Conservation (phyloP, 2,113 vertebrate genomes). For the Dromaius novaehollandiae region DNA sequence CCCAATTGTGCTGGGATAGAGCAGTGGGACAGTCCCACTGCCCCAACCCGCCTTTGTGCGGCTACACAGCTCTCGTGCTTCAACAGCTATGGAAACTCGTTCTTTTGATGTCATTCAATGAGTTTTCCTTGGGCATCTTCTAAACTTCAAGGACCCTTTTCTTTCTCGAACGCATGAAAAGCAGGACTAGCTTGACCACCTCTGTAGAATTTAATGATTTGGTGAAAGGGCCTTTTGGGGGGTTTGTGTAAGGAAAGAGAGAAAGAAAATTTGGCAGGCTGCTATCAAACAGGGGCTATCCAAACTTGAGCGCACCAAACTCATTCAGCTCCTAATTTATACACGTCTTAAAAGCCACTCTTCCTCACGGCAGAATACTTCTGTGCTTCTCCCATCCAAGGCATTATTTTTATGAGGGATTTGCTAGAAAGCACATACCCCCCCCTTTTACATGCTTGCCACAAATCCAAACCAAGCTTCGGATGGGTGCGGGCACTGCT, state of each 20-base stretch:
- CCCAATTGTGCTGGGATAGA: constrained; percentile 87
- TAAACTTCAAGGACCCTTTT: constrained; percentile 87
- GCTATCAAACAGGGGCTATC: constrained; percentile 29
- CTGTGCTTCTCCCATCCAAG: neutral
- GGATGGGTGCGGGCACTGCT: neutral
- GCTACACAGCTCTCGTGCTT: constrained; percentile 84
- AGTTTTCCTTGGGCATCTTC: constrained; percentile 87
- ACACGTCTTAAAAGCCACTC: neutral
- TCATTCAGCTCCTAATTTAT: neutral
- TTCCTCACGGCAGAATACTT: neutral
- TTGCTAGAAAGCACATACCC: neutral
- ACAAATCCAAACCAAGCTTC: rapidly evolving
- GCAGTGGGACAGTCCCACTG: constrained; percentile 80
- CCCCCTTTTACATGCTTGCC: neutral
- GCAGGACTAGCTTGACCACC: constrained; percentile 83
- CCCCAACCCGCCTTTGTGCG: constrained; percentile 81
- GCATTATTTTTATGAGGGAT: neutral
- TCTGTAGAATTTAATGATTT: constrained; percentile 86
- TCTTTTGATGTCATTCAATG: constrained; percentile 89
- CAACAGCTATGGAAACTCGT: constrained; percentile 85
- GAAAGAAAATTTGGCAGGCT: constrained; percentile 73
- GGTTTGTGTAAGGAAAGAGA: constrained; percentile 58
- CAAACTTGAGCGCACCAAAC: neutral
- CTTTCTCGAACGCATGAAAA: constrained; percentile 80
- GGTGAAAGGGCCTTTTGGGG: constrained; percentile 77